Evolutionary conservation across 2,797 vertebrate species (phyloP), one percentile per base, ranked within the genome.

Genomic region (Rhabdophis nuchalis): DNA sequence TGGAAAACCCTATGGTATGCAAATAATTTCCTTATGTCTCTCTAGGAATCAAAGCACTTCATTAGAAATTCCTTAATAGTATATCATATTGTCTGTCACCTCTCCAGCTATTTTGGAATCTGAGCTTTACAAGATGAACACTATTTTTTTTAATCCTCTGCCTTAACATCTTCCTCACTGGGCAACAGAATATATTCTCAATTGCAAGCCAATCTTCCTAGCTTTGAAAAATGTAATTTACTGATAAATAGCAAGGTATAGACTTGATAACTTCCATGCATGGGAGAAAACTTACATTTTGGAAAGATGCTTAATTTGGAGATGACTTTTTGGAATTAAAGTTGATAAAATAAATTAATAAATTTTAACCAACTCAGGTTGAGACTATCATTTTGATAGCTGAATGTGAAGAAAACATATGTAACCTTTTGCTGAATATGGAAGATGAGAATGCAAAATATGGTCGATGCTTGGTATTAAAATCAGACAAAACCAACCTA

Each of bases 1-100:
- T 50, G 27, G n/a, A 32, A 0, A 0, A 41, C 11, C 27, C 14
- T 86, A 58, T 25, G 0, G 0, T 1, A 56, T 20, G 20, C 27
- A 86, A 72, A 92, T 52, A 53, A 91, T 53, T 86, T 52, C 29
- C 16, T 7, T 1, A 52, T 32, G 0, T 5, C 50, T 90, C 54
- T 16, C 57, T n/a, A 64, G 9, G 36, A 82, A 82, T 46, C 36
- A 20, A 23, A 25, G 36, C 72, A 53, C 29, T 88, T 57, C 57
- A 16, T n/a, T 23, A 36, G n/a, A 52, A 32, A 61, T 36, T 61
- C 54, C 16, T 58, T 56, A 90, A 50, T 1, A 18, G 2, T 11
- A 3, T 87, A 1, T 92, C 0, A 3, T 0, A 0, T 23, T 41
- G 53, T 57, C 60, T 23, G 64, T 68, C 6, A 68, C 10, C 56